phyloP scores from a whole-genome alignment of 2,888 invertebrate species.

The Acrobasis repandana region DNA sequence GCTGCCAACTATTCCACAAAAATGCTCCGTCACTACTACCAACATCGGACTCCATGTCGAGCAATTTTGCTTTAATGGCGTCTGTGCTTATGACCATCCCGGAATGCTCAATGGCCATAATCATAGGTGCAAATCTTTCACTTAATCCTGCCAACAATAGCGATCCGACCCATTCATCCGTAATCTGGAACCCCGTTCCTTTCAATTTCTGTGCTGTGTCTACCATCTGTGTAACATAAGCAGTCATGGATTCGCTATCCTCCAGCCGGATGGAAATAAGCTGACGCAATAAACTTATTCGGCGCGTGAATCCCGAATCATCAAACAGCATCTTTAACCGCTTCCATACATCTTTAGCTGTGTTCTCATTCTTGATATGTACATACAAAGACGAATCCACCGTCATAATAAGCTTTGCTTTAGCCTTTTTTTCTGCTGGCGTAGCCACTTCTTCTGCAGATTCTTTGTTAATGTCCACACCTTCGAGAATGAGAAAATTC shows the following conservation, averaged over 20 bases:
- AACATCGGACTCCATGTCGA: neutral
- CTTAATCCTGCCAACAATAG: neutral
- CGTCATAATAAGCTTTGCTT: neutral
- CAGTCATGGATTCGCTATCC: neutral
- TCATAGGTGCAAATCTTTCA: neutral
- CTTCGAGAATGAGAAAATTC: neutral
- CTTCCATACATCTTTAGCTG: neutral
- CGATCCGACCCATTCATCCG: neutral
- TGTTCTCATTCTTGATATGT: neutral
- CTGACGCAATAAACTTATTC: neutral
- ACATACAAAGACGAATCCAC: neutral
- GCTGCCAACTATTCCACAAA: too few species aligned
- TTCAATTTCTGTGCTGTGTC: neutral
- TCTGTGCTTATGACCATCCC: neutral
- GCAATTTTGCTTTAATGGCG: neutral
- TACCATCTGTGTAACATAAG: neutral
- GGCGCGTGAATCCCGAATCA: neutral
- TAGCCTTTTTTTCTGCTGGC: neutral
- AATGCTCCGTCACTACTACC: neutral
- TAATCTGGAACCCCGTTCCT: neutral
- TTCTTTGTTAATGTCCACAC: neutral
- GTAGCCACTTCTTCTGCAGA: neutral
- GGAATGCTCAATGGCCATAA: conserved; percentile 2
- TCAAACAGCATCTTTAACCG: neutral
- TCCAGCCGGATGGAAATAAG: neutral